Conservation (phyloP, 2,113 vertebrate genomes). For the Bucco capensis region DNA sequence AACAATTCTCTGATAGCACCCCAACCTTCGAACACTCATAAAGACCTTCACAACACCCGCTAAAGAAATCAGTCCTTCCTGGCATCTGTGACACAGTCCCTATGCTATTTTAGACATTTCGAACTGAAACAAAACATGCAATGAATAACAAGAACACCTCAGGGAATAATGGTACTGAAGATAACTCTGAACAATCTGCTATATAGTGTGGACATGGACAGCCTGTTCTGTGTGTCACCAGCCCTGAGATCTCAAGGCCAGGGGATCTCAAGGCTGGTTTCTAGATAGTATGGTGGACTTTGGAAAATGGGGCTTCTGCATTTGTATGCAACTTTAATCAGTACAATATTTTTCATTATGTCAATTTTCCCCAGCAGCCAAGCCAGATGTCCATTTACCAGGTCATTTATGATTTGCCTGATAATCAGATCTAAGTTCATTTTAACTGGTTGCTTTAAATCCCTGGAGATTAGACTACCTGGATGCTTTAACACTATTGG, state of each 20-base stretch:
- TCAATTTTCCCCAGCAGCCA: background rate
- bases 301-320: background rate
- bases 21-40: background rate
- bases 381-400: background rate
- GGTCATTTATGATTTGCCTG: background rate
- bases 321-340: background rate
- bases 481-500: background rate
- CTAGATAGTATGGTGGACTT: background rate
- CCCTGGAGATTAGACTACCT: background rate
- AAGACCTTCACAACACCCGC: fast-evolving
- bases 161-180: background rate
- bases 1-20: background rate
- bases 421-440: background rate
- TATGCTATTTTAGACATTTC: background rate
- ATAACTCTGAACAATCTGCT: background rate
- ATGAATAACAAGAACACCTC: background rate
- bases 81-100: background rate
- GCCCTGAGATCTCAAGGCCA: background rate
- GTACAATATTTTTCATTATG: background rate
- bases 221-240: background rate
- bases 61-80: background rate
- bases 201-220: background rate
- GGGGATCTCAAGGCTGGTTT: background rate
- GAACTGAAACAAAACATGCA: background rate
- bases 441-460: background rate